These are phyloP conservation scores for Acanthosoma haemorrhoidale DNA, from an alignment of 2,888 invertebrate species.

Conservation along the genomic window DNA sequence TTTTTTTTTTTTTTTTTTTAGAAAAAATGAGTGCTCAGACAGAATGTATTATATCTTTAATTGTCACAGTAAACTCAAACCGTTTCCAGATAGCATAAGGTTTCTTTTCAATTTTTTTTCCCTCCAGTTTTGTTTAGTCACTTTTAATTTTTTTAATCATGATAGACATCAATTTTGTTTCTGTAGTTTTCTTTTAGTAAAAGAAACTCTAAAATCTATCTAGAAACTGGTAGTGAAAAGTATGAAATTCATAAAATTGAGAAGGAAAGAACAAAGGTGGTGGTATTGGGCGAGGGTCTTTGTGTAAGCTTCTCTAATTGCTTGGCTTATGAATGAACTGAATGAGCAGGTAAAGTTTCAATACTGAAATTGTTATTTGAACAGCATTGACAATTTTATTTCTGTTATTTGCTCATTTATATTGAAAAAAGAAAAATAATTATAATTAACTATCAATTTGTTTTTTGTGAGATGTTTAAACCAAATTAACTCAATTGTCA, in stretches of 20 bases:
- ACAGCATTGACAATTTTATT: not conserved
- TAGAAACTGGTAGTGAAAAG: constrained; percentile 14
- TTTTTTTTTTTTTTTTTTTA: not conserved
- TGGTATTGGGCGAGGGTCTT: constrained; percentile 13
- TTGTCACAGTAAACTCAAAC: not conserved
- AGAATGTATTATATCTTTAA: not conserved
- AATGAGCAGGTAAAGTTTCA: not conserved
- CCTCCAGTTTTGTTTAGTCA: not conserved
- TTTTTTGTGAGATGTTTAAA: not conserved
- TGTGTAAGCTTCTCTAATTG: not conserved
- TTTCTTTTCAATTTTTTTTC: not conserved
- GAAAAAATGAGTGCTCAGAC: constrained; percentile 5
- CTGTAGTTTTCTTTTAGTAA: not conserved
- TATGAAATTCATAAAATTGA: not conserved
- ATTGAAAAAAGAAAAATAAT: not conserved
- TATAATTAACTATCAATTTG: not conserved
- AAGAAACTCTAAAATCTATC: constrained; percentile 16
- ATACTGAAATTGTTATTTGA: not conserved
- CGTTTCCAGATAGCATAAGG: constrained; percentile 24
- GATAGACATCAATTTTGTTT: not conserved
- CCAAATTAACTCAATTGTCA: too few species aligned
- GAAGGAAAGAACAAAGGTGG: constrained; percentile 11
- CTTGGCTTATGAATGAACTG: not conserved
- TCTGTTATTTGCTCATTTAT: not conserved
- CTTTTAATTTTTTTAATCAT: not conserved